Percentiles rank a stretch among this genome's conserved stretches.
phyloP scores from a whole-genome alignment of 1,140 invertebrate species.

The Colletes latitarsis region DNA sequence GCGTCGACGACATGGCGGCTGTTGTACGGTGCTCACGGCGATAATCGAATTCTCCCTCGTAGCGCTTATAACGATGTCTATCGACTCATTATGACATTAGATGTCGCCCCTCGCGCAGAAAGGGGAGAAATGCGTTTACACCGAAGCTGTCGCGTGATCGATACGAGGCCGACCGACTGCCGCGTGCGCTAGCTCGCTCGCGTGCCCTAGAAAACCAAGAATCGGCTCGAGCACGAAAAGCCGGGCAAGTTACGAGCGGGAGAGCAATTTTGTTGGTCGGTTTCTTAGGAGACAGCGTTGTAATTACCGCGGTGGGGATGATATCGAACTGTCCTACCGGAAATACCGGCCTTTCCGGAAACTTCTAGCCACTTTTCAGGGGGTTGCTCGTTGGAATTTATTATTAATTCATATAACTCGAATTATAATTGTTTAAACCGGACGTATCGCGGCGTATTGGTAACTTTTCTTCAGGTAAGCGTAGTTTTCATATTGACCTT shows the following conservation, averaged over 20 bases:
- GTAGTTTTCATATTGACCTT: slow-evolving; percentile 40
- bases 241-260: background rate
- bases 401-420: no score
- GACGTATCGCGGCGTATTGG: no score
- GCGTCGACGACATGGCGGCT: background rate
- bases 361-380: no score
- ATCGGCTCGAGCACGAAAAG: slow-evolving; percentile 12
- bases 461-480: background rate
- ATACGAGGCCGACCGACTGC: slow-evolving; percentile 43
- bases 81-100: slow-evolving; percentile 63
- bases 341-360: background rate
- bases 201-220: slow-evolving; percentile 37
- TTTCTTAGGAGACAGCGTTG: slow-evolving; percentile 17
- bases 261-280: slow-evolving; percentile 14
- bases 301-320: background rate
- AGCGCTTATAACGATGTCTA: slow-evolving; percentile 57
- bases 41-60: slow-evolving; percentile 58
- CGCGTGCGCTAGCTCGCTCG: slow-evolving; percentile 9
- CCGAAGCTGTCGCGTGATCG: slow-evolving; percentile 56
- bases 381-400: no score
- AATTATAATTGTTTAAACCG: no score
- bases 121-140: slow-evolving; percentile 56
- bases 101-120: slow-evolving; percentile 48
- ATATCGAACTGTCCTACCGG: background rate
- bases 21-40: slow-evolving; percentile 6